These are phyloP conservation scores for Seladonia tumulorum DNA, from an alignment of 2,888 invertebrate genomes.

Conservation along the genomic window DNA sequence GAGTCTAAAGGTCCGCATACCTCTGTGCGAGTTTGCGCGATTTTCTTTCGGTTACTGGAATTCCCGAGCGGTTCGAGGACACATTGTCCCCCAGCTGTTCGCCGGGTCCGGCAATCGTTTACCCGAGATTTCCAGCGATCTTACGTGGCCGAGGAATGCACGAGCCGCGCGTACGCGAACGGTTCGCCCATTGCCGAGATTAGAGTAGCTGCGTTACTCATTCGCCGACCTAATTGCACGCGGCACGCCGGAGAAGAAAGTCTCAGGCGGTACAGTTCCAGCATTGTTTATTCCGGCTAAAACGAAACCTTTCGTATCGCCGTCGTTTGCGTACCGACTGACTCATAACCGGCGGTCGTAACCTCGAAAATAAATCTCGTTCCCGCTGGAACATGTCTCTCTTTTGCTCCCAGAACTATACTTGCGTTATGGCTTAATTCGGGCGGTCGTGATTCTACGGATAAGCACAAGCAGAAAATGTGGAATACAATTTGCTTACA, in stretches of 20 bases:
- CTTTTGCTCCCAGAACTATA: not conserved
- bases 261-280: slow-evolving; percentile 19
- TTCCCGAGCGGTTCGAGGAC: slow-evolving; percentile 14
- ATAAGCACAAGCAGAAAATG: not conserved
- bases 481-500: not conserved
- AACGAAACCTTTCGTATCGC: slow-evolving; percentile 54
- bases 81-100: slow-evolving; percentile 23
- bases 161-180: slow-evolving; percentile 28
- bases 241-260: slow-evolving; percentile 55
- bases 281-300: slow-evolving; percentile 47
- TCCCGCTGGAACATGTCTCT: not conserved
- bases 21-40: not conserved
- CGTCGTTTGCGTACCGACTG: not conserved
- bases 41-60: slow-evolving; percentile 11
- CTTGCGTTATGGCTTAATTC: not conserved
- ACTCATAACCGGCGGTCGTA: not conserved
- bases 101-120: slow-evolving; percentile 5
- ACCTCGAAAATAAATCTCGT: not conserved
- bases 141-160: slow-evolving; percentile 36
- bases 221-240: slow-evolving; percentile 57
- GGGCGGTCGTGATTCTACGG: too few species aligned
- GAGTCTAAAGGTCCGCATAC: not conserved
- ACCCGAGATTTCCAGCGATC: slow-evolving; percentile 36
- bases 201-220: slow-evolving; percentile 61
- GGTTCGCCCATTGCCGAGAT: slow-evolving; percentile 58